Base-by-base conservation (phyloP, 2,113 vertebrate genomes). In the Chaetodon auriga region DNA sequence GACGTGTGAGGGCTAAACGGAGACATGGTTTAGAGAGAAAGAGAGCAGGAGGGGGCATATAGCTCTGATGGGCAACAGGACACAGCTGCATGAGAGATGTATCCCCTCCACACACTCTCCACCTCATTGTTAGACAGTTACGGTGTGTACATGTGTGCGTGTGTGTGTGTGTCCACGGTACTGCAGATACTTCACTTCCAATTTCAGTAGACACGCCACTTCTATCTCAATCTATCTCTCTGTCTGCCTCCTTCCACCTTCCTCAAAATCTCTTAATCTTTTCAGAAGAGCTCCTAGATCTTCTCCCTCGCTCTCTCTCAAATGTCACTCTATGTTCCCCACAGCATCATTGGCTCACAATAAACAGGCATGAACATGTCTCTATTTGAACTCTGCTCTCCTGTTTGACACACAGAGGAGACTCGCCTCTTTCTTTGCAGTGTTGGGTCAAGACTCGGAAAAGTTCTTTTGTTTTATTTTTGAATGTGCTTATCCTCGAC, bases 151-250 rank as follows among this genome's bases (percentile, higher is more conserved):
- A 46, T 51, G 70, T 83, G 85, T 65, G 75, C 18, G 81, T 65
- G 38, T 62, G 16, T 53, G 19, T 71, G 61, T 66, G 73, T 23
- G 78, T 74, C 66, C 30, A 45, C 80, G 77, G 82, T 61, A 49
- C 58, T 30, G 58, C 78, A 69, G 84, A 86, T 78, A 91, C 89
- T 91, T 91, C 83, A 88, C 85, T 92, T 92, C 78, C 88, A 92
- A 90, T 93, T 90, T 89, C 81, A 82, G 68, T 25, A 69, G 41
- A 87, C 82, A 63, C 65, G 78, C 70, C 83, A 78, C 77, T 91
- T 80, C 78, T 70, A 12, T 82, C 81, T 86, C 83, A 68, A 62
- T 84, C 76, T 61, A 57, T 78, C 80, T 23, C 64, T 63, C 63
- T 21, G 61, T 70, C 82, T 53, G 74, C 76, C 71, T 61, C 74